These are phyloP conservation scores for Notothenia rossii DNA, from an alignment of 2,113 vertebrate genomes.

Conservation along the genomic window DNA sequence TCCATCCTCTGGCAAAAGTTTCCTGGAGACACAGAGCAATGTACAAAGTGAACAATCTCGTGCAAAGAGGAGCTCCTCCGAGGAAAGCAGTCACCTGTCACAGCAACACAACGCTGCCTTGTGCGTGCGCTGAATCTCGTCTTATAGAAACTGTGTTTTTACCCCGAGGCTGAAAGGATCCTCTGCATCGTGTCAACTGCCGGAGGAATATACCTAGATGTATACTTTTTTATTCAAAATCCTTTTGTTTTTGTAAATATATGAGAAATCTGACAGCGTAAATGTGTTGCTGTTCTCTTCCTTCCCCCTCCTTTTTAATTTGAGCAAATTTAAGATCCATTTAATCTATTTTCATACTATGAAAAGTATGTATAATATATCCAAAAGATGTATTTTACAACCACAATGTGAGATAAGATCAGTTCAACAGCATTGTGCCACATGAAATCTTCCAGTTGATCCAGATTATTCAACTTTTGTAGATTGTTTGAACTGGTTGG, in stretches of 20 bases:
- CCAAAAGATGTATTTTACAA: constrained; percentile 60
- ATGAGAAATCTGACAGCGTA: constrained; percentile 54
- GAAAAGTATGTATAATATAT: constrained; percentile 63
- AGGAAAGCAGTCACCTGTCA: constrained; percentile 62
- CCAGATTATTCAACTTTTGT: constrained; percentile 38
- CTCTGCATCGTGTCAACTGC: constrained; percentile 33
- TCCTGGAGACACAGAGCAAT: constrained; percentile 18
- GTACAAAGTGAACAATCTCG: constrained; percentile 44
- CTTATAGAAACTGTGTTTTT: background rate
- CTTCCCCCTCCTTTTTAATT: constrained; percentile 25
- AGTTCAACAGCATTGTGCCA: constrained; percentile 12
- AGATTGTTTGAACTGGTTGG: constrained; percentile 13
- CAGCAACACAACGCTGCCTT: constrained; percentile 76
- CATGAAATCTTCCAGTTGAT: constrained; percentile 22
- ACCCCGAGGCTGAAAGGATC: background rate
- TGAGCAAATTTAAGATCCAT: constrained; percentile 23
- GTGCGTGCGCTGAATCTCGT: constrained; percentile 79
- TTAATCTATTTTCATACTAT: constrained; percentile 73
- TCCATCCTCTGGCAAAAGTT: constrained; percentile 26
- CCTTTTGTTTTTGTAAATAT: constrained; percentile 67
- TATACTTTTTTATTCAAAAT: constrained; percentile 69
- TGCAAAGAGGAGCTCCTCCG: constrained; percentile 60
- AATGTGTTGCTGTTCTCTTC: constrained; percentile 53
- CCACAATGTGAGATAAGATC: constrained; percentile 2
- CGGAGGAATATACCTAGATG: constrained; percentile 44